A percentile compares a stretch with the other conserved stretches of the same genome.
Evolutionary conservation across 2,113 vertebrate species (phyloP).

Genomic region (Barbus barbus): DNA sequence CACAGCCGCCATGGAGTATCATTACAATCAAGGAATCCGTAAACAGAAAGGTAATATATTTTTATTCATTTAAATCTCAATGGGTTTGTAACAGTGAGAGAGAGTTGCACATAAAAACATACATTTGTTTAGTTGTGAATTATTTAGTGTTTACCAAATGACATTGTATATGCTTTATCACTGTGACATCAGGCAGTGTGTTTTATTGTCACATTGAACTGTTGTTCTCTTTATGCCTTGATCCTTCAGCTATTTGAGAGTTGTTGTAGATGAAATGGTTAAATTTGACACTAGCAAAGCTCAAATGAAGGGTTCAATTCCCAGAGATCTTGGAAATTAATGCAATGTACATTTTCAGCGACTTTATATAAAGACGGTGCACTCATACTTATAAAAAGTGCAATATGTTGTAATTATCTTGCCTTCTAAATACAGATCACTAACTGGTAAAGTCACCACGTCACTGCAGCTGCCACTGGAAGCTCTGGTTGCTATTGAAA

Average conservation of each 20-base stretch:
- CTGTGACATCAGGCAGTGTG: slow-evolving; percentile 6
- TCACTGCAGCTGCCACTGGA: too few species aligned
- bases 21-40: background rate
- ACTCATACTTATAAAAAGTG: too few species aligned
- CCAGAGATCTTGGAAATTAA: background rate
- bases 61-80: background rate
- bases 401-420: too few species aligned
- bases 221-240: slow-evolving; percentile 7
- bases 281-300: background rate
- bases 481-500: too few species aligned
- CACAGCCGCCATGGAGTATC: background rate
- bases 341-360: background rate
- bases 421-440: too few species aligned
- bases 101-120: background rate
- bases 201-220: background rate
- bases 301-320: background rate
- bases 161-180: slow-evolving; percentile 35
- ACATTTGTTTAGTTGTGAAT: slow-evolving; percentile 47
- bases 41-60: background rate
- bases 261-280: background rate
- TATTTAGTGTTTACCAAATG: slow-evolving; percentile 55
- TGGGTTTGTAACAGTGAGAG: background rate
- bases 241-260: slow-evolving; percentile 4
- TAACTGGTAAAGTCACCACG: too few species aligned
- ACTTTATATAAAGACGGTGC: too few species aligned